These are phyloP conservation scores for Cerastis rubricosa DNA, from an alignment of 2,888 invertebrate genomes.

Conservation along the genomic window DNA sequence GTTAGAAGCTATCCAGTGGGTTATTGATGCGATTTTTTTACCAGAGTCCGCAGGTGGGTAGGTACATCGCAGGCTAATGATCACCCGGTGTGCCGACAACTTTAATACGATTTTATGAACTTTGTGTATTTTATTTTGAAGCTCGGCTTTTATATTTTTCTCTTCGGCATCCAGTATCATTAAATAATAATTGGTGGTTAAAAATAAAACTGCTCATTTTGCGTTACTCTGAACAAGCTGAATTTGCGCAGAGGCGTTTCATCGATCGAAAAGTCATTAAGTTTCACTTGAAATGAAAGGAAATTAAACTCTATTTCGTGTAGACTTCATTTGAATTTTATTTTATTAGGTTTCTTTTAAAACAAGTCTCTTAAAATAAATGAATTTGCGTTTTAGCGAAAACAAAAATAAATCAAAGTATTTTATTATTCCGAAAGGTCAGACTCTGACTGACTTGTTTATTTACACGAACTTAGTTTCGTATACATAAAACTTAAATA, in stretches of 20 bases:
- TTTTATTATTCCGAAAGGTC: slow-evolving; percentile 16
- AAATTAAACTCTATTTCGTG: slow-evolving; percentile 37
- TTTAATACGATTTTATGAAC: slow-evolving; percentile 15
- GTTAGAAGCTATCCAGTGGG: slow-evolving; percentile 48
- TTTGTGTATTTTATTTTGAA: slow-evolving; percentile 18
- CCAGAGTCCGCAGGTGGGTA: slow-evolving; percentile 32
- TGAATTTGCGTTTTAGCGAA: slow-evolving; percentile 20
- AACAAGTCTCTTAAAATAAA: slow-evolving; percentile 14
- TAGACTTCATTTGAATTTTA: slow-evolving; percentile 48
- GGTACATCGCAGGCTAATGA: slow-evolving; percentile 37
- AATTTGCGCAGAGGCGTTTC: slow-evolving; percentile 6
- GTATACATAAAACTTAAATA: slow-evolving; percentile 1
- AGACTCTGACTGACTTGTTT: background rate
- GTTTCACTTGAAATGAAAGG: slow-evolving; percentile 26
- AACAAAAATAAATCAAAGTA: slow-evolving; percentile 36
- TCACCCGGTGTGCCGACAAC: slow-evolving; percentile 31
- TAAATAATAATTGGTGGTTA: slow-evolving; percentile 7
- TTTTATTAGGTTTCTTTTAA: slow-evolving; percentile 7
- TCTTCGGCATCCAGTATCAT: background rate
- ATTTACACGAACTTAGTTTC: slow-evolving; percentile 6
- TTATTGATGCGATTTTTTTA: slow-evolving; percentile 61
- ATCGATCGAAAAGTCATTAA: slow-evolving; percentile 3
- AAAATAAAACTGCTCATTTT: background rate
- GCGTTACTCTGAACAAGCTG: background rate
- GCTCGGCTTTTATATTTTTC: background rate